phyloP scores from a whole-genome alignment of 2,888 invertebrate genomes.

The Heliconius aoede region DNA sequence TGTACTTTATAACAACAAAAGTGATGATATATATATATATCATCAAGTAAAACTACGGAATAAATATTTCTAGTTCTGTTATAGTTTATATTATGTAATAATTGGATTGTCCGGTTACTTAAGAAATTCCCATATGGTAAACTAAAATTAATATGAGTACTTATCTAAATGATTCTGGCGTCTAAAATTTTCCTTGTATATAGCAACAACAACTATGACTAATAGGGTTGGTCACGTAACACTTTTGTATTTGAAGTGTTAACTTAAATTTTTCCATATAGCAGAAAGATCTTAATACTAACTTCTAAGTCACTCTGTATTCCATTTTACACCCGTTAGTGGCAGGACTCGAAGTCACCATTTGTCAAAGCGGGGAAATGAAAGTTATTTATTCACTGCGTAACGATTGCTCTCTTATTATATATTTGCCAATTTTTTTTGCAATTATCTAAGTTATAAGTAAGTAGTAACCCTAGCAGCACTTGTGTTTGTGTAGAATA shows the following conservation, averaged over 20 bases:
- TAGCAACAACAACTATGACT: background rate
- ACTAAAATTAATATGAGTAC: conserved; percentile 1
- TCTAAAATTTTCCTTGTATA: conserved; percentile 15
- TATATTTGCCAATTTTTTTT: background rate
- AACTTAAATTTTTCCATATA: too few species aligned
- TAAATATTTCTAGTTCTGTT: background rate
- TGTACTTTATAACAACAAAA: background rate
- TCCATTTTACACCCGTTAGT: too few species aligned
- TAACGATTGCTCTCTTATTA: background rate
- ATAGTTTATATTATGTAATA: background rate
- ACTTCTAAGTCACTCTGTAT: too few species aligned
- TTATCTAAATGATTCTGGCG: background rate
- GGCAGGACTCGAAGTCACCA: too few species aligned
- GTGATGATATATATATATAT: background rate
- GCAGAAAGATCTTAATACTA: too few species aligned
- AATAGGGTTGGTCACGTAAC: background rate
- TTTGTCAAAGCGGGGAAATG: too few species aligned
- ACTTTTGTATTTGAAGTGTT: background rate
- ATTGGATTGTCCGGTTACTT: conserved; percentile 3
- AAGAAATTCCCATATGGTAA: conserved; percentile 17
- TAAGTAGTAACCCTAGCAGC: conserved; percentile 7
- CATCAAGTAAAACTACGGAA: background rate
- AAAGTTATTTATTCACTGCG: too few species aligned
- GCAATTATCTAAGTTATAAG: too few species aligned
- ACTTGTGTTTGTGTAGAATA: conserved; percentile 16